These are phyloP conservation scores for Parazoanthus swiftii DNA, from an alignment of 92 coral and sea anemone species.

Conservation along the genomic window DNA sequence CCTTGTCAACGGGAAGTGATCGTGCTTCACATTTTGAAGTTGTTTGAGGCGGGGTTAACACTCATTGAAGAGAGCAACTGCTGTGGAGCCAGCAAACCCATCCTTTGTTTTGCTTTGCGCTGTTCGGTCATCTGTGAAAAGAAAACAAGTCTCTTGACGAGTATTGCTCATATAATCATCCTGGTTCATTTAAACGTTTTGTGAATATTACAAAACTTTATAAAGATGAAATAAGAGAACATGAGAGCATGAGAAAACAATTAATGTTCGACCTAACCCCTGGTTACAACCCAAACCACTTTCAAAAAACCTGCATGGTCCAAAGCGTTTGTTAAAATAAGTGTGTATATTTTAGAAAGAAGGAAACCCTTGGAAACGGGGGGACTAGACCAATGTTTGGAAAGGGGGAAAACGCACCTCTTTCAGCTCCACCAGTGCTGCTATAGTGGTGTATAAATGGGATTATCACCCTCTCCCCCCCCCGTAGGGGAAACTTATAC, in stretches of 20 bases:
- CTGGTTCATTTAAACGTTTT: too few relatives aligned
- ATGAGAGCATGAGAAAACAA: too few relatives aligned
- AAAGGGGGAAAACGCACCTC: not conserved
- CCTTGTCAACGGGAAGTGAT: not conserved
- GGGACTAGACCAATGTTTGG: too few relatives aligned
- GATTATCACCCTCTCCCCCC: not conserved
- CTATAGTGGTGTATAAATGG: not conserved
- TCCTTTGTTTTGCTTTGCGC: constrained; percentile 93
- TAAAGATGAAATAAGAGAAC: too few relatives aligned
- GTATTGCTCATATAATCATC: not conserved
- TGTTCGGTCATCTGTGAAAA: constrained; percentile 94
- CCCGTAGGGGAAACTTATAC: not conserved
- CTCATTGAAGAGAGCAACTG: constrained; percentile 34
- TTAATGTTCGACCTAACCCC: too few relatives aligned
- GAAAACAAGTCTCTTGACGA: not conserved
- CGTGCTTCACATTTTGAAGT: constrained; percentile 54
- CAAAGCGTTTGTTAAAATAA: too few relatives aligned
- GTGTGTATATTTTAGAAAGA: too few relatives aligned
- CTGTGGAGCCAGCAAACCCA: constrained; percentile 87
- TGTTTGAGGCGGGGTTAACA: constrained; percentile 54
- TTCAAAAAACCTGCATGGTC: too few relatives aligned
- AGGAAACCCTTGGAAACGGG: too few relatives aligned
- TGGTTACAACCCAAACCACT: too few relatives aligned
- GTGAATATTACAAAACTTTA: too few relatives aligned
- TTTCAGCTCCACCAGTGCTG: constrained; percentile 29